Base-by-base conservation (phyloP, 2,797 vertebrate species). In the Bufotes viridis region DNA sequence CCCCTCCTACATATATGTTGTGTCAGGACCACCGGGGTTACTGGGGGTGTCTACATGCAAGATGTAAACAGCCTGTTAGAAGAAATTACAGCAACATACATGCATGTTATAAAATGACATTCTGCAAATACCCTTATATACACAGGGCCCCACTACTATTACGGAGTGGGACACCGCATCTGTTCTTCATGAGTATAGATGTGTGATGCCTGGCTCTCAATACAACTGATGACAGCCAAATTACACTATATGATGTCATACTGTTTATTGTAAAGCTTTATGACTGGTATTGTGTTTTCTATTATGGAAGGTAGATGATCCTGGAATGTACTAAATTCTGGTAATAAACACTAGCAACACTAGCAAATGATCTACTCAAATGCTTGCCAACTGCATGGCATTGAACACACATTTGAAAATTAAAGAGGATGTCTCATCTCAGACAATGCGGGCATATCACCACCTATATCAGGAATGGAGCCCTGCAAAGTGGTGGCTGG, bases 191-290 rank as follows among this genome's bases (percentile, higher is more conserved):
- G 61, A 82, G 26, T 15, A 75, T 11, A 55, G 72, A 82, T 55
- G 80, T 83, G 87, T 76, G 70, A 87, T 67, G 11, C 67, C 65
- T 78, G 72, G 80, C 67, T 20, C 61, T 24, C 58, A 67, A 26
- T 63, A 76, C 24, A 24, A 87, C 78, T 83, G 81, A n/a, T 87
- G 63, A 81, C 70, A 76, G 86, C 80, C 80, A 82, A 87, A 42
- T 60, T 18, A 51, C 12, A 67, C 1, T 26, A 2, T 29, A 70
- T 70, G 69, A 70, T 24, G 69, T 70, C 69, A 70, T 34, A 15
- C 91, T 92, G 90, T 89, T 91, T 92, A 91, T 91, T 85, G 93
- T 91, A 49, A 93, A 94, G 92, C 93, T 93, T 93, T 84, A 70
- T 91, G 90, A 90, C 91, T 90, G 91, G 90, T 93, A 94, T 94